Evolutionary conservation across 2,113 vertebrate species (phyloP), one percentile per base, ranked within the genome.

Genomic region (Tachycineta bicolor): DNA sequence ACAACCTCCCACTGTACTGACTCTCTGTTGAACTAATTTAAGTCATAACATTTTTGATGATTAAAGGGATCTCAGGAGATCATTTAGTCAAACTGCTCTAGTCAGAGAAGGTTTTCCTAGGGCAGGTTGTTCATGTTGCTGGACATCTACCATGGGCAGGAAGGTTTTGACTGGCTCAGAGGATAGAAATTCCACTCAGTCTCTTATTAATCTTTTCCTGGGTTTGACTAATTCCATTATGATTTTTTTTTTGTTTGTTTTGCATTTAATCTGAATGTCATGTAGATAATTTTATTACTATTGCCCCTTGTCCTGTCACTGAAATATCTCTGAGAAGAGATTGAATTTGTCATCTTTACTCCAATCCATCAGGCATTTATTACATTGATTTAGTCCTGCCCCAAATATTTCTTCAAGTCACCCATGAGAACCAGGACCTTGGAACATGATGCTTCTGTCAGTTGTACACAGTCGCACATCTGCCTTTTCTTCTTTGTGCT

Each of bases 331-430:
- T 78, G 31, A 77, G 16, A 62, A 77, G 29, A 60, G 10, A 44
- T 49, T 84, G n/a, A 52, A 37, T 63, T 77, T 64, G 4, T 17
- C 28, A 83, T 86, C n/a, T 74, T 81, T 73, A 43, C 4, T 55
- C 5, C 4, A 52, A 5, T 2, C 2, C 11, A 58, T 60, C 29
- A 79, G 10, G 14, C 19, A 46, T 67, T 58, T 47, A 65, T 19
- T 9, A 43, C 12, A 28, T 25, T 77, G 18, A 73, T 56, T 77
- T 3, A 2, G 4, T 60, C 13, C 5, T 1, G 2, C 13, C 2
- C 1, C 3, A 12, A 22, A 28, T 44, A 65, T 33, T 82, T 80
- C 24, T 62, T 23, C 1, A 53, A 65, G 6, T 49, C 14, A 62
- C 2, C 25, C 13, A n/a, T 20, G 26, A 81, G 18, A 25, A 44